Evolutionary conservation across 2,888 invertebrate species (phyloP), one percentile per base, ranked within the genome.

Genomic region (Gasteruption jaculator): DNA sequence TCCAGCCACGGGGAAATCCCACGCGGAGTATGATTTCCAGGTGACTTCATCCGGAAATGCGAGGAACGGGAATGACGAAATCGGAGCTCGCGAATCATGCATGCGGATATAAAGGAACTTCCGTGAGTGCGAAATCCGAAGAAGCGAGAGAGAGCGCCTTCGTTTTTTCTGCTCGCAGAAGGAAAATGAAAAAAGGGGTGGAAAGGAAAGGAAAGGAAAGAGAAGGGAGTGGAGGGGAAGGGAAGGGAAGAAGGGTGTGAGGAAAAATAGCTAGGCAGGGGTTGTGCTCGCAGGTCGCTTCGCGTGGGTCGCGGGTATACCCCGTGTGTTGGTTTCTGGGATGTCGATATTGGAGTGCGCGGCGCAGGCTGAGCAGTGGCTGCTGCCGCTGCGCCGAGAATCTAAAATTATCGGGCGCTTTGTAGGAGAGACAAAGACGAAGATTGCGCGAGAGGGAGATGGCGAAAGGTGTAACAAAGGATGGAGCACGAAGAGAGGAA

Each of bases 311-410:
- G 52, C 42, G 50, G 47, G 46, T 38, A 50, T 50, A 51, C 47
- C 45, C 44, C 45, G 48, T 56, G n/a, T n/a, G n/a, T n/a, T n/a
- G n/a, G n/a, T n/a, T n/a, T n/a, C n/a, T n/a, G 49, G 58, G 43
- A 57, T 58, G 67, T 68, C 68, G 65, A 68, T 68, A 68, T 63
- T 62, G 56, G 57, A 60, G 61, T 68, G 68, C 68, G 68, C 68
- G 54, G 56, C 60, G 51, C 62, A 57, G 57, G 63, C 55, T 63
- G 65, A 63, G 68, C 67, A 62, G 57, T 60, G 55, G 64, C 56
- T 53, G 48, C 45, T 58, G 57, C 56, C 57, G 53, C 58, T 61
- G 63, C 58, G 60, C 60, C 56, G 57, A 54, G 64, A 59, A 56
- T 65, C 65, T 65, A 66, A 66, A 65, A 64, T 65, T 65, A 66